Evolutionary conservation across 2,113 vertebrate genomes (phyloP), one percentile per base, ranked within the genome.

Genomic region (Dromaius novaehollandiae): DNA sequence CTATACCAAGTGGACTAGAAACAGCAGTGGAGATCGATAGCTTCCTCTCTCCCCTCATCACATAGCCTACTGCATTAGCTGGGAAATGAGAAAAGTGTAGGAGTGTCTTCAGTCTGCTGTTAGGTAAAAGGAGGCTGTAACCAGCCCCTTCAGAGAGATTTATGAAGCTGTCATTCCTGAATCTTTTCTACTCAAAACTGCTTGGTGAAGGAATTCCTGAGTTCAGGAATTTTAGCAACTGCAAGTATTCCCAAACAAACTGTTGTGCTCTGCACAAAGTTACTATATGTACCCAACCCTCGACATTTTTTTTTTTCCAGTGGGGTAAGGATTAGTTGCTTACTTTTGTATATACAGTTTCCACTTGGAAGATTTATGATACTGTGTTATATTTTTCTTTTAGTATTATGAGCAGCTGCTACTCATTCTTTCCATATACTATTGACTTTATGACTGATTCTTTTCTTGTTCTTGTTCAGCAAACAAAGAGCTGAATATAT

Each of bases 61-160:
- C 8, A 66, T 19, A 66, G 16, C 28, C 34, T 55, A 8, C 28
- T 6, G 3, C 13, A 32, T 4, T 32, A 77, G 15, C 0, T 60
- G 0, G 14, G 55, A 74, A 7, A 5, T 42, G 34, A 64, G 19
- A 61, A n/a, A 74, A 22, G 3, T 0, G 0, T 16, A 44, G 9
- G 9, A 34, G 4, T 34, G 21, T 32, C 50, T 60, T 58, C 71
- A 61, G 32, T 48, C 24, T 86, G 34, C 17, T 84, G 6, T 20
- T 61, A 11, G 18, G 15, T 46, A 36, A 93, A 74, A 82, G 18
- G 18, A 71, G 21, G 28, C 22, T 42, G 58, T 9, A 70, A 34
- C 11, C 1, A 34, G 38, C 16, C 69, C 24, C 44, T 66, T 36
- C 38, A 48, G n/a, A 48, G 3, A 53, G 26, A 50, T 28, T 83